Base-by-base conservation (phyloP, 2,888 invertebrate species). In the Alloplasta piceator region DNA sequence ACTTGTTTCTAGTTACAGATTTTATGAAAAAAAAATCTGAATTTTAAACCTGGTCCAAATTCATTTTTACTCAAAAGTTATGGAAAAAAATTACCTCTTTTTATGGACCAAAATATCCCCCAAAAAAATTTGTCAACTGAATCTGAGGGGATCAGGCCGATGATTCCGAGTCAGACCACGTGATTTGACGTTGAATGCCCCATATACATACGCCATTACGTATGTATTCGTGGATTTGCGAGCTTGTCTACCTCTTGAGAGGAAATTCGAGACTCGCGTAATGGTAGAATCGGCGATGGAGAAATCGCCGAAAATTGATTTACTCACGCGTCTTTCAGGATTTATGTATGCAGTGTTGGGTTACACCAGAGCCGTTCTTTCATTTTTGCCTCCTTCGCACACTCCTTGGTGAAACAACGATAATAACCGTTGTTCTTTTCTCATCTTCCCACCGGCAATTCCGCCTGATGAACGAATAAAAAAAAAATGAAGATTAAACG, bases 231-330 rank as follows among this genome's bases (percentile, higher is more conserved):
- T 60, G 68, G 70, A 77, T 68, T 75, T 68, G 56, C 55, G 58
- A 78, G 50, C 67, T 55, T 66, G 67, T 63, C 80, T 46, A 50
- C 60, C 12, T 43, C 68, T 56, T 61, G 52, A 66, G 67, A 83
- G 64, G 77, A 82, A 84, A 82, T 70, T 75, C 66, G 82, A 80
- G 83, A 82, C 72, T 61, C 12, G 68, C 56, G 58, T 48, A 70
- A 63, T 67, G 46, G 71, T 76, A 80, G 63, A 80, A 64, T 63
- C 52, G 58, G 46, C 68, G 58, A 39, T 46, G 43, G 60, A 75
- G 78, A 41, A 80, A 78, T 79, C 80, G 83, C 83, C 83, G 71
- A 85, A 87, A 87, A 86, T 86, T 87, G 85, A 87, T 87, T 87
- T 87, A 87, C 86, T 79, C 82, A 61, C 58, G 78, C 79, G 84